These are phyloP conservation scores for Liodrosophila aerea DNA, from an alignment of 2,888 invertebrate species.

Conservation along the genomic window DNA sequence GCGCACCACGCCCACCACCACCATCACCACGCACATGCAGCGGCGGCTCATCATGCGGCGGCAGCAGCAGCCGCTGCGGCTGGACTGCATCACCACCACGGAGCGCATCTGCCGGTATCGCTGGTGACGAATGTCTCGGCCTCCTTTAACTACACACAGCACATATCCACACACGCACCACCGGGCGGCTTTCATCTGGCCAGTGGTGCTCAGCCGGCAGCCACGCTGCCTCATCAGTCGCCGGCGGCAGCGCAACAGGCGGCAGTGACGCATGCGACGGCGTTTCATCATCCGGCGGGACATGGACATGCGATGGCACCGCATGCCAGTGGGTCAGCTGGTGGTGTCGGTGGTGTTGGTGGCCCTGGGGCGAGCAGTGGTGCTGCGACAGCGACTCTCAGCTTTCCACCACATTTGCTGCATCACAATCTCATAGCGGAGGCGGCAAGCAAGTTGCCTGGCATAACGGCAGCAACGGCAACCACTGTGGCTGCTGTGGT, in stretches of 20 bases:
- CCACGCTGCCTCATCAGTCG: conserved; percentile 19
- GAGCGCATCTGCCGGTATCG: conserved; percentile 80
- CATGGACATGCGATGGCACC: conserved; percentile 61
- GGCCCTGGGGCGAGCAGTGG: conserved; percentile 11
- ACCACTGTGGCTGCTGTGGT: conserved; percentile 61
- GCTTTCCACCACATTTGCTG: conserved; percentile 79
- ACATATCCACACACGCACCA: conserved; percentile 79
- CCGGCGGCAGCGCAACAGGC: conserved; percentile 4
- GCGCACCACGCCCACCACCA: conserved; percentile 73
- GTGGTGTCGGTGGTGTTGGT: conserved; percentile 17
- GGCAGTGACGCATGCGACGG: conserved; percentile 41
- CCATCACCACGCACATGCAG: conserved; percentile 68
- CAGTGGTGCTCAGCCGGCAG: conserved; percentile 8
- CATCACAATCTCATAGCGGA: conserved; percentile 81
- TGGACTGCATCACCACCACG: conserved; percentile 78
- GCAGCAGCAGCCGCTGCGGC: conserved; percentile 69
- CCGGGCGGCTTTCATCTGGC: conserved; percentile 67
- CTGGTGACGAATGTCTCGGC: conserved; percentile 82
- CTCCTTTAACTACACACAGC: conserved; percentile 82
- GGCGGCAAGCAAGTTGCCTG: conserved; percentile 80
- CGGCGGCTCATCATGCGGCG: conserved; percentile 77
- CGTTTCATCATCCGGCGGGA: conserved; percentile 70
- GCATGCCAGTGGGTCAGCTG: conserved; percentile 37
- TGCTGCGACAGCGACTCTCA: conserved; percentile 59
- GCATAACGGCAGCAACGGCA: conserved; percentile 60